phyloP scores from a whole-genome alignment of 2,888 invertebrate genomes.

The Parnassius glacialis region DNA sequence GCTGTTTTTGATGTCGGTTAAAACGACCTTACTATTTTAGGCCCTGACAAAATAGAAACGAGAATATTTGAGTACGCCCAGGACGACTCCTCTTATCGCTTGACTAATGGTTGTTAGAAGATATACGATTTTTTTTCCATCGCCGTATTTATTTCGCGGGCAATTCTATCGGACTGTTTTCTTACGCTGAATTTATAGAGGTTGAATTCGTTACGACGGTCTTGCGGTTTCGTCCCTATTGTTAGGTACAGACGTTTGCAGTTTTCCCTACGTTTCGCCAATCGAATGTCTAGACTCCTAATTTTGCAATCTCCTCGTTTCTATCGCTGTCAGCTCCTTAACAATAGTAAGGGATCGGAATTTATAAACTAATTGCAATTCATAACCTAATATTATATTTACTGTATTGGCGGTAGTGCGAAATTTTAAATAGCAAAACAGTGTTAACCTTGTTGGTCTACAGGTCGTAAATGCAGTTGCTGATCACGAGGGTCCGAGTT shows the following conservation, averaged over 20 bases:
- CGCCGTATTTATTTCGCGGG: conserved; percentile 61
- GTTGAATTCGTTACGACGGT: conserved; percentile 33
- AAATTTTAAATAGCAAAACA: too few relatives aligned
- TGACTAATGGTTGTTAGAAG: conserved; percentile 31
- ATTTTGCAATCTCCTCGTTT: conserved; percentile 35
- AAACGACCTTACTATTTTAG: conserved; percentile 4
- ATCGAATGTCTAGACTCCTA: conserved; percentile 20
- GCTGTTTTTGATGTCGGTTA: too few relatives aligned
- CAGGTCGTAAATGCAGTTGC: too few relatives aligned
- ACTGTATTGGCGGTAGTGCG: too few relatives aligned
- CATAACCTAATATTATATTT: too few relatives aligned
- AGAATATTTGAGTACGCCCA: conserved; percentile 31
- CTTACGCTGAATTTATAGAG: conserved; percentile 64
- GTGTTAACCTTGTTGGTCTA: too few relatives aligned
- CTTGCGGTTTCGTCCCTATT: conserved; percentile 4
- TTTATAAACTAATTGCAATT: too few relatives aligned
- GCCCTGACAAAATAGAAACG: conserved; percentile 16
- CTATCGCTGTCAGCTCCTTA: conserved; percentile 11
- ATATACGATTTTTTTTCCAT: conserved; percentile 54
- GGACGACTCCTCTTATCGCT: conserved; percentile 29
- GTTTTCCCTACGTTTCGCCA: conserved; percentile 2
- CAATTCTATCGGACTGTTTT: conserved; percentile 76
- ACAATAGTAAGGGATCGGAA: too few relatives aligned
- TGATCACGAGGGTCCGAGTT: too few relatives aligned
- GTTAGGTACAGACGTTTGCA: neutral